Evolutionary conservation across 37 sponge, comb jelly and placozoan species (phyloP).

Genomic region (Cliona cf. orientalis): DNA sequence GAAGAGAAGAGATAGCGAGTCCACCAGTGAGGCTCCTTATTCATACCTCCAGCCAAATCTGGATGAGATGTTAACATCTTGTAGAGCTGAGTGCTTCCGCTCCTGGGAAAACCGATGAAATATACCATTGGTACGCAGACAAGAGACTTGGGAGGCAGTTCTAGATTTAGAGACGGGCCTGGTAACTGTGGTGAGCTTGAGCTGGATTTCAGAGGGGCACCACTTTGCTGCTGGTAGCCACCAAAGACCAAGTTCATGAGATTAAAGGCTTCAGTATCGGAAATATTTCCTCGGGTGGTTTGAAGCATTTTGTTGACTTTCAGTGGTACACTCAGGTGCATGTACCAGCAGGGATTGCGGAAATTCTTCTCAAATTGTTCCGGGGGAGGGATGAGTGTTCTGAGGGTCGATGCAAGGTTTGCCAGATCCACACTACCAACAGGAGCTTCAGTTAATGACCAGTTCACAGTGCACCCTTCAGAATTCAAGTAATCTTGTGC

Average conservation of each 20-base stretch:
- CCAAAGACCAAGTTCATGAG: slow-evolving; percentile 5
- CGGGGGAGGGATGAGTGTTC: slow-evolving; percentile 29
- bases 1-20: slow-evolving; percentile 7
- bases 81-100: slow-evolving; percentile 65
- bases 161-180: too few relatives aligned
- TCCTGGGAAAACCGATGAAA: slow-evolving; percentile 69
- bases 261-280: slow-evolving; percentile 11
- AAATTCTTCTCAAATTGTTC: slow-evolving; percentile 3
- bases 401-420: neutral
- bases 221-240: too few relatives aligned
- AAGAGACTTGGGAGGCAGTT: slow-evolving; percentile 9
- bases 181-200: too few relatives aligned
- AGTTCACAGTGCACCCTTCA: too few relatives aligned
- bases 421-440: too few relatives aligned
- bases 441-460: too few relatives aligned
- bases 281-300: neutral
- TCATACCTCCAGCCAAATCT: slow-evolving; percentile 18
- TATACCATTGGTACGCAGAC: slow-evolving; percentile 66
- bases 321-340: slow-evolving; percentile 5
- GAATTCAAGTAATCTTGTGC: too few relatives aligned
- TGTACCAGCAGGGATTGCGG: slow-evolving; percentile 46
- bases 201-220: too few relatives aligned
- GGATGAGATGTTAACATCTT: slow-evolving; percentile 47
- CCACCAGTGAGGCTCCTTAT: slow-evolving; percentile 75
- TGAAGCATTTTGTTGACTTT: slow-evolving; percentile 5